Evolutionary conservation across 2,113 vertebrate species (phyloP).

Genomic region (Podarcis raffonei): DNA sequence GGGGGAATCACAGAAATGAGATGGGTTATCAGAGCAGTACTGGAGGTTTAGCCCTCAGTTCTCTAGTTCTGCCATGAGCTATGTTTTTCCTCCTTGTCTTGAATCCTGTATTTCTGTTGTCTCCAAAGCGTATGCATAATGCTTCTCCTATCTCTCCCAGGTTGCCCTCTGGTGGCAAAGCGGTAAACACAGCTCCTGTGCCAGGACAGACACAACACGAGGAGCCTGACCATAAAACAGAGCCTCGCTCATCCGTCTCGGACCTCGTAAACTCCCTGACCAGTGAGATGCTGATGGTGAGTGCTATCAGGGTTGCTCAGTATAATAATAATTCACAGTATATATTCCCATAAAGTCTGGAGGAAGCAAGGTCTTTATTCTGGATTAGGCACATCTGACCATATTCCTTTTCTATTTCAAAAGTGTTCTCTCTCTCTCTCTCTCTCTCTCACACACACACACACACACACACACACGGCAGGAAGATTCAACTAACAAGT

Average conservation of each 20-base stretch:
- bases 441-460: too few relatives aligned
- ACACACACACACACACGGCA: too few relatives aligned
- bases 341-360: neutral
- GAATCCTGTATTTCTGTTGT: neutral
- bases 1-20: too few relatives aligned
- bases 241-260: conserved; percentile 91
- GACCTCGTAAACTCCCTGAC: conserved; percentile 97
- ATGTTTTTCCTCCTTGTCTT: neutral
- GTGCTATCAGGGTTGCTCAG: neutral
- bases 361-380: rapidly evolving
- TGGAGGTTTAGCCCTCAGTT: neutral
- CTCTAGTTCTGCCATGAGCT: neutral
- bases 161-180: conserved; percentile 86
- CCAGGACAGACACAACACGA: conserved; percentile 88
- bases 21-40: neutral
- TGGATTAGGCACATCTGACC: neutral
- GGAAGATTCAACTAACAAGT: too few relatives aligned
- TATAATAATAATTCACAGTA: neutral
- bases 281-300: conserved; percentile 98
- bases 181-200: conserved; percentile 79
- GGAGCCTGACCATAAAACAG: conserved; percentile 83
- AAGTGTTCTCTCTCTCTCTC: neutral
- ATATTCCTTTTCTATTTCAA: neutral
- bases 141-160: conserved; percentile 55
- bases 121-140: neutral